Evolutionary conservation across 2,888 invertebrate species (phyloP), one percentile per base, ranked within the genome.

Genomic region (Nymphalis urticae): DNA sequence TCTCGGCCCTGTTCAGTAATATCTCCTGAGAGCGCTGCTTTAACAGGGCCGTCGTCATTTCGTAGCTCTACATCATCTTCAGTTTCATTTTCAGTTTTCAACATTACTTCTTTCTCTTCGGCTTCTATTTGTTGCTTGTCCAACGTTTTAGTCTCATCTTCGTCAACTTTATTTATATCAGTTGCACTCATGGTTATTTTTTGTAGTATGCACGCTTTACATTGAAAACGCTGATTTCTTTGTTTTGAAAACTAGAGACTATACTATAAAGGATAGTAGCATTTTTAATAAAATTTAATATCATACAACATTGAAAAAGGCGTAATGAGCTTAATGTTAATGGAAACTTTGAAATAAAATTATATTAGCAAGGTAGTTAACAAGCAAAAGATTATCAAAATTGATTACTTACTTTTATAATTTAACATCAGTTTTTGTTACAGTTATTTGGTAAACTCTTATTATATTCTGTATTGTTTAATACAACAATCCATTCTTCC

Each of bases 1-100:
- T 96, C 96, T 72, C 95, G 94, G 62, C 95, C 96, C 76, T 95
- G 95, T 76, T 95, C 94, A 8, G 93, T 94, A 24, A 94, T 93
- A 70, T 90, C 90, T 19, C 93, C 92, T 3, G 89, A 90, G n/a
- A 92, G 86, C 54, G 94, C 94, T 9, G 94, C 91, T 75, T 90
- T 90, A 50, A 89, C 90, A 13, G 86, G 86, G 1, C 90, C 90
- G 51, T 88, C 94, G 62, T 94, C 94, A 65, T 82, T 77, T 82
- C 91, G 84, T 13, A 87, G 78, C 56, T 93, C 92, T 24, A 87
- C 82, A 63, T 88, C 90, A 68, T 93, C 91, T 79, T 94, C 75
- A 36, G 80, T 82, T 47, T 84, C 85, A 65, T 94, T 94, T 77
- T 95, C 95, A 48, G 91, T 93, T 83, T 95, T 95, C 79, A 92